Evolutionary conservation across 1,140 invertebrate genomes (phyloP), one percentile per base, ranked within the genome.

Genomic region (Harlomillsia oculata): DNA sequence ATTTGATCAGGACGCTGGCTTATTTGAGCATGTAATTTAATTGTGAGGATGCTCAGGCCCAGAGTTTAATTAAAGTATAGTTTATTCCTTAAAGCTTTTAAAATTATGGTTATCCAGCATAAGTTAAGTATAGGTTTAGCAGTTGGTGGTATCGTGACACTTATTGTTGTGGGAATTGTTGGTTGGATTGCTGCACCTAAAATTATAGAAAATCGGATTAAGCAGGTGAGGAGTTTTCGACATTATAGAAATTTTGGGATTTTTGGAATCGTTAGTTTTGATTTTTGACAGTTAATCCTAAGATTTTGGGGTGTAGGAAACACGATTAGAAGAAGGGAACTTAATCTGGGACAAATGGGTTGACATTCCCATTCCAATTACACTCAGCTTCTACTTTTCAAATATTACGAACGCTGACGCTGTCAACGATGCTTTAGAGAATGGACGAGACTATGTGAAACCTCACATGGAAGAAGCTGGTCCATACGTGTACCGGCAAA

Each of bases 341-440:
- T 40, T 46, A 21, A 25, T 48, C 6, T 59, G 39, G 16, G 30
- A 41, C 11, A 41, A 51, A 28, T 59, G 56, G 56, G 0, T 53
- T 0, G 14, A 50, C 9, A 20, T 51, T 11, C 73, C 74, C 0
- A 60, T 75, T 3, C 73, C 75, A 3, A 71, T 75, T 40, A 75
- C 71, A 58, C 69, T 76, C 50, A 71, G 71, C 49, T 69, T 77
- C 37, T 77, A 71, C 56, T 68, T 77, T 41, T 77, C 72, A 62
- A 72, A 78, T 64, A 66, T 78, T 2, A 68, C 71, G 5, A 78
- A 78, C 63, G 60, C 69, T 1, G 59, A 70, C 1, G 72, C 74
- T 13, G n/a, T 48, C 13, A 9, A 21, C 13, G 29, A 32, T 0
- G 45, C 28, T 0, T 48, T 32, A 5, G n/a, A 9, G 1, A 13